Evolutionary conservation across 2,113 vertebrate species (phyloP).

Genomic region (Dendrocopos noguchii): DNA sequence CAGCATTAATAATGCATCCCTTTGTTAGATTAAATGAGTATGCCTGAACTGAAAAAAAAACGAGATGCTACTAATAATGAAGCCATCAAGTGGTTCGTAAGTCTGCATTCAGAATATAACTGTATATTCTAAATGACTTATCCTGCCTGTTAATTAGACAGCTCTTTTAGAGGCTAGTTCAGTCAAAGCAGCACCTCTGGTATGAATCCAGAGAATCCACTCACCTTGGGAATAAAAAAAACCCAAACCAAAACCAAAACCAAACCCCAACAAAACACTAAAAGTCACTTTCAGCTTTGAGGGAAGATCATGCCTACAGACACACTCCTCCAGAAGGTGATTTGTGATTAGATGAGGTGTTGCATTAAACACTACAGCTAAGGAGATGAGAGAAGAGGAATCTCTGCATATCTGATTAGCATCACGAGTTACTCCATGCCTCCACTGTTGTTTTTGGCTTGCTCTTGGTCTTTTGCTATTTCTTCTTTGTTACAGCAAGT

Average conservation of each 20-base stretch:
- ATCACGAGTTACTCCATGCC: background rate
- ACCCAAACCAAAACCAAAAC: no score
- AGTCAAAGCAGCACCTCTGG: background rate
- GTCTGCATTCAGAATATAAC: background rate
- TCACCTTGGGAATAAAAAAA: background rate
- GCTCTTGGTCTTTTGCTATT: background rate
- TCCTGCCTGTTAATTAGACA: background rate
- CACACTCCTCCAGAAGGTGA: background rate
- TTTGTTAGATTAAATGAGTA: background rate
- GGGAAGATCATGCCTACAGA: rapidly evolving
- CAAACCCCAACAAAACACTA: background rate
- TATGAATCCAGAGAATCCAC: background rate
- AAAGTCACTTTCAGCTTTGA: background rate
- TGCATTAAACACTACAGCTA: background rate
- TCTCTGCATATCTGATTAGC: background rate
- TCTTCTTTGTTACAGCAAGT: background rate
- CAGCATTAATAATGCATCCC: no score
- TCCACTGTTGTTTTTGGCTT: background rate
- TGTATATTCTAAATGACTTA: background rate
- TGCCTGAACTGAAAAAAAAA: background rate
- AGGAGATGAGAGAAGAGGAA: background rate
- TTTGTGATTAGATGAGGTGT: background rate
- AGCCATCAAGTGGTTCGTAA: rapidly evolving
- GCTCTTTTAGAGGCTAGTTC: background rate
- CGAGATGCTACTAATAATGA: background rate